These are phyloP conservation scores for Odontomyia ornata DNA, from an alignment of 2,888 invertebrate species.

Conservation along the genomic window DNA sequence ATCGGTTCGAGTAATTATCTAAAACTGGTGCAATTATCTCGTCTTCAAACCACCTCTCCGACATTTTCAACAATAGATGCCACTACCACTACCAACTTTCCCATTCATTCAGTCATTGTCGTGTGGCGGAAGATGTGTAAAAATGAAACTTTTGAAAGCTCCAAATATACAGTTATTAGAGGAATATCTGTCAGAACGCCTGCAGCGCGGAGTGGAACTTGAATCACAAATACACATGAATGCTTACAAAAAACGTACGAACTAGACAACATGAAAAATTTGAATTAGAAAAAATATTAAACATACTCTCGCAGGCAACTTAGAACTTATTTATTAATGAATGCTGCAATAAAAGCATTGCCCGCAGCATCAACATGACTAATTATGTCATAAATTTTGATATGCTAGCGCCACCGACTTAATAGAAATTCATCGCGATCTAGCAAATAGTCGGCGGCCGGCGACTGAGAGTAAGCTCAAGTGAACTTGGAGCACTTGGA, in stretches of 20 bases:
- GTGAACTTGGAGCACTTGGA: neutral
- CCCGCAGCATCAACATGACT: neutral
- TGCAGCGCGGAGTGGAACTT: neutral
- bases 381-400: conserved; percentile 32
- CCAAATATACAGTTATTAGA: neutral
- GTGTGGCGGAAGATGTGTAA: too few relatives aligned
- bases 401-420: conserved; percentile 15
- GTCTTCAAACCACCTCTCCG: neutral
- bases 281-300: neutral
- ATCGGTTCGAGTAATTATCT: neutral
- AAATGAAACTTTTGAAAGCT: neutral
- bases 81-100: neutral
- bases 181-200: neutral
- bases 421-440: neutral
- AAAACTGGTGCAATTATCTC: neutral
- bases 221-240: too few relatives aligned
- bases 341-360: neutral
- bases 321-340: conserved; percentile 6
- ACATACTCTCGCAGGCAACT: neutral
- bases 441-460: neutral
- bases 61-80: neutral
- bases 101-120: neutral
- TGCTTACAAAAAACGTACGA: too few relatives aligned
- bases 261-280: too few relatives aligned
- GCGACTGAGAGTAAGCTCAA: neutral